These are phyloP conservation scores for Oligia strigilis DNA, from an alignment of 2,888 invertebrate genomes.

Conservation along the genomic window DNA sequence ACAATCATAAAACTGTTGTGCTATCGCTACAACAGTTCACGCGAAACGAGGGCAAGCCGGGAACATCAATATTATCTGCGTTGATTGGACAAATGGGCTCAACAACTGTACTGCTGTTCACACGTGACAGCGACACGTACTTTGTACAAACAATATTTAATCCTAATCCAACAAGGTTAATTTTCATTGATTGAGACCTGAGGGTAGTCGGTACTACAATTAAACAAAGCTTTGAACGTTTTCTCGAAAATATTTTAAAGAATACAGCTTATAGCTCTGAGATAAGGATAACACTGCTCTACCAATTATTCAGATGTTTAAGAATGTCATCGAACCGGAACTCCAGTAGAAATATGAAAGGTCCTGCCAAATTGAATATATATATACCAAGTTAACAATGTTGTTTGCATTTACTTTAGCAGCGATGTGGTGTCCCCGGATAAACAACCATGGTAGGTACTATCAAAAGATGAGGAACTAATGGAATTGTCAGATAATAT, in stretches of 20 bases:
- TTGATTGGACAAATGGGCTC: slow-evolving; percentile 87
- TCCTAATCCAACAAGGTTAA: slow-evolving; percentile 63
- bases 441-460: background rate
- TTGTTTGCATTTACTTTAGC: slow-evolving; percentile 4
- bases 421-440: background rate
- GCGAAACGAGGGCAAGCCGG: slow-evolving; percentile 82
- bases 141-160: slow-evolving; percentile 57
- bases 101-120: slow-evolving; percentile 69
- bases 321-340: background rate
- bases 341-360: background rate
- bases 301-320: background rate
- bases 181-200: slow-evolving; percentile 40
- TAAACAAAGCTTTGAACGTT: slow-evolving; percentile 6
- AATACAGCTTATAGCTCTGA: background rate
- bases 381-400: background rate
- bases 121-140: slow-evolving; percentile 63
- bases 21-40: slow-evolving; percentile 74
- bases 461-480: slow-evolving; percentile 20
- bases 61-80: slow-evolving; percentile 85
- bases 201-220: background rate
- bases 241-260: background rate
- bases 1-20: slow-evolving; percentile 61
- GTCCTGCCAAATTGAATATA: background rate
- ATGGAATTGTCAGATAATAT: slow-evolving; percentile 21
- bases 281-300: background rate